These are phyloP conservation scores for Cynopterus brachyotis DNA, from an alignment of 2,113 vertebrate species.

Conservation along the genomic window DNA sequence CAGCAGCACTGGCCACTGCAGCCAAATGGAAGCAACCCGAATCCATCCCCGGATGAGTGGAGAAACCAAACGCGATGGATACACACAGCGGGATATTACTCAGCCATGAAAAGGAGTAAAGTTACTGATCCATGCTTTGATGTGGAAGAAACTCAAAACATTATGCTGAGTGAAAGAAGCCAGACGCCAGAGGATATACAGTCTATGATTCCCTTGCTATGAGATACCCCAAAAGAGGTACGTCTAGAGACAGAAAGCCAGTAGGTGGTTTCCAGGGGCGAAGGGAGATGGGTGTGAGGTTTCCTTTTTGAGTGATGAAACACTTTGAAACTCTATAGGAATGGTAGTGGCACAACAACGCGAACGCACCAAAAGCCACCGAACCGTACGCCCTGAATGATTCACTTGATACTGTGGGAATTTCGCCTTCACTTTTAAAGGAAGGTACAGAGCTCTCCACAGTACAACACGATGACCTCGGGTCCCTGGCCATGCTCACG, in stretches of 20 bases:
- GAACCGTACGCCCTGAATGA: neutral
- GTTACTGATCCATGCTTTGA: no score
- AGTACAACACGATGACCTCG: no score
- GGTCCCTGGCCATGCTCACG: neutral
- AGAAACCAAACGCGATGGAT: neutral
- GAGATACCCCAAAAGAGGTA: neutral
- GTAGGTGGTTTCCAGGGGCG: neutral
- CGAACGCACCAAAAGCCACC: neutral
- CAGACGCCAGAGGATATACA: neutral
- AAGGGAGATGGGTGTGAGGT: neutral
- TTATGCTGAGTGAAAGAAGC: neutral
- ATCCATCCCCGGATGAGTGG: neutral
- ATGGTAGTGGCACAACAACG: neutral
- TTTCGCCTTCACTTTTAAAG: neutral
- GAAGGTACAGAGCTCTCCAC: neutral
- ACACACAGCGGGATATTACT: neutral
- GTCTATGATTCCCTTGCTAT: neutral
- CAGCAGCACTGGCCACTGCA: neutral
- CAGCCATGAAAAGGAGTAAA: neutral
- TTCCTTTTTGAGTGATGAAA: neutral
- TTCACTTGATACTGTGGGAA: neutral
- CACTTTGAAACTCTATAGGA: neutral
- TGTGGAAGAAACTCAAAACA: neutral
- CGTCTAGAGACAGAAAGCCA: neutral
- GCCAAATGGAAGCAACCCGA: neutral